Base-by-base conservation (phyloP, 2,888 invertebrate genomes). In the Notodromas monacha region DNA sequence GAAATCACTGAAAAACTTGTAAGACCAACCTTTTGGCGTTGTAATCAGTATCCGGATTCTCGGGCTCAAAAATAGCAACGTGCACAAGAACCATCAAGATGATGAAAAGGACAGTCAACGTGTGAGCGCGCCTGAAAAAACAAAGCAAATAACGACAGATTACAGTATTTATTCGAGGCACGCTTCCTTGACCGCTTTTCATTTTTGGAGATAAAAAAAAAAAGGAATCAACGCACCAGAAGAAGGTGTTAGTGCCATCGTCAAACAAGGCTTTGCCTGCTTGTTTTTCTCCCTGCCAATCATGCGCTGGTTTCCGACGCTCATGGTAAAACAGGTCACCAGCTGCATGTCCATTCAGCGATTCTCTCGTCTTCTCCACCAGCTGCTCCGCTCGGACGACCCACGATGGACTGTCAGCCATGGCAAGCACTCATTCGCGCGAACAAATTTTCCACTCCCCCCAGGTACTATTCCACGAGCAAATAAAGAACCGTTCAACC, bases 241-340 rank as follows among this genome's bases (percentile, higher is more conserved):
- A 55, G 38, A 47, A 56, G 8, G 54, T 47, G 43, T 49, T 48
- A 10, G 55, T 55, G 13, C 55, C 55, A 45, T 56, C 55, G 42
- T 56, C 55, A 35, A 34, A 42, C 35, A 45, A 47, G 35, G 12
- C 40, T 38, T 33, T 42, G 43, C 12, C 27, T n/a, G 21, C 21
- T 12, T 34, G 13, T 34, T 47, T 47, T 26, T 50, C 48, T 16
- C 38, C 40, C 35, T 48, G 48, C 50, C 51, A 51, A 37, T 50
- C 44, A 35, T 49, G 45, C n/a, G 47, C 47, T n/a, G n/a, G 21
- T n/a, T n/a, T n/a, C n/a, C n/a, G n/a, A n/a, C n/a, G n/a, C n/a
- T n/a, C n/a, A n/a, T n/a, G n/a, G n/a, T n/a, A n/a, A n/a, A n/a
- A n/a, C n/a, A n/a, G n/a, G n/a, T n/a, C n/a, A n/a, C n/a, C n/a